These are phyloP conservation scores for Tyria jacobaeae DNA, from an alignment of 2,888 invertebrate species.

Conservation along the genomic window DNA sequence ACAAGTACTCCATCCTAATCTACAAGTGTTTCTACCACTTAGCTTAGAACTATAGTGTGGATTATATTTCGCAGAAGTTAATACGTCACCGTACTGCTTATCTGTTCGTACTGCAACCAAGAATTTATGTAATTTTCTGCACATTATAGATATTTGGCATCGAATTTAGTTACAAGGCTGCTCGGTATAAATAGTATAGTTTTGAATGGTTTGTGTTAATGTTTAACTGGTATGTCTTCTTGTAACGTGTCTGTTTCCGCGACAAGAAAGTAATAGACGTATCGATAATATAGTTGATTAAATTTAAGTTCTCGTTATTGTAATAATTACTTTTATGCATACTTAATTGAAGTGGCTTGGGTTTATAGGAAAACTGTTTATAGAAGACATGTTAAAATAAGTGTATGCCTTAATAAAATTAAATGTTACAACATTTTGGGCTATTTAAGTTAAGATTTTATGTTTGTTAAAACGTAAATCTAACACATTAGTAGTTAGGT, in stretches of 20 bases:
- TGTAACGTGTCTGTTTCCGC: neutral
- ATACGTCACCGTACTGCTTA: neutral
- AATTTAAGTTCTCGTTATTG: no score
- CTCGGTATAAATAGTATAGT: neutral
- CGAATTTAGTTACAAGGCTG: constrained; percentile 2
- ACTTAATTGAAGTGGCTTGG: no score
- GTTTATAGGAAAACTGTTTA: no score
- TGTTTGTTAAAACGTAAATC: no score
- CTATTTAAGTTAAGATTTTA: no score
- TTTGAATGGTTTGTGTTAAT: neutral
- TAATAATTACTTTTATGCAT: no score
- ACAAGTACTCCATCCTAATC: neutral
- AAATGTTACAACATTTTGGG: no score
- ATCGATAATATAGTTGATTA: no score
- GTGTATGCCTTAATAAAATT: no score
- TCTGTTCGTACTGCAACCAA: neutral
- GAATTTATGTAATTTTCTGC: neutral
- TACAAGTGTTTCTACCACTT: neutral
- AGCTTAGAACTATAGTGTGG: neutral
- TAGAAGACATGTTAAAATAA: no score
- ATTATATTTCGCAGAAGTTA: neutral
- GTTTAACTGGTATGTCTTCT: neutral
- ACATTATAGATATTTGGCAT: constrained; percentile 1
- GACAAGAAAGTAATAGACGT: neutral
- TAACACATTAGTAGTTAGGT: no score